Conservation (phyloP, 2,888 invertebrate genomes). For the Paralinhomoeus sp. region DNA sequence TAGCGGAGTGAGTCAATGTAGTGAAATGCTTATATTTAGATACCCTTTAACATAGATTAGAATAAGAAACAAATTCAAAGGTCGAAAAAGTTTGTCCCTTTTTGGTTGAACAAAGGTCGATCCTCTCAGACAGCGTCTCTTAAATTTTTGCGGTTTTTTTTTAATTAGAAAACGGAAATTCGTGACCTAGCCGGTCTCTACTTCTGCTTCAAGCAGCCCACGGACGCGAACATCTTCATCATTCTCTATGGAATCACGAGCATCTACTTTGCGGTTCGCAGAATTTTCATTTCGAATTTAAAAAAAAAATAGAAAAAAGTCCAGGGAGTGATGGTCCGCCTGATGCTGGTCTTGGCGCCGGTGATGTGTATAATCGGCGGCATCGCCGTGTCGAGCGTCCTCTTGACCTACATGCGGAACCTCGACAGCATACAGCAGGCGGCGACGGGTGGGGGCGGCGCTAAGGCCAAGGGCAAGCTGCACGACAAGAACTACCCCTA, state of each 20-base stretch:
- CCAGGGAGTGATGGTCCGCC: constrained; percentile 91
- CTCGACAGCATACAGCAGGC: constrained; percentile 33
- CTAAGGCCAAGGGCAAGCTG: constrained; percentile 6
- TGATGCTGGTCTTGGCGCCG: constrained; percentile 89
- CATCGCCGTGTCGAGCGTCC: constrained; percentile 63
- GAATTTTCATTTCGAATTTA: not conserved
- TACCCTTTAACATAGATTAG: no score
- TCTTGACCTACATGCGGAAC: constrained; percentile 64
- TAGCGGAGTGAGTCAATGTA: no score
- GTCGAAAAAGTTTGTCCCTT: no score
- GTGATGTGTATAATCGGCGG: constrained; percentile 94
- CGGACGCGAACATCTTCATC: constrained; percentile 87
- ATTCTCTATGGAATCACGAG: constrained; percentile 90
- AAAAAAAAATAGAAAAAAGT: not conserved
- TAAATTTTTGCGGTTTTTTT: no score
- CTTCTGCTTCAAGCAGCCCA: constrained; percentile 76
- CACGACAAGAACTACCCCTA: constrained; percentile 42
- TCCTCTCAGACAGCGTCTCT: no score
- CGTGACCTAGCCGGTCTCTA: constrained; percentile 63
- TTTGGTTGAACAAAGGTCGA: no score
- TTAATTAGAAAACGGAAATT: no score
- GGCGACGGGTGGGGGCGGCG: not conserved
- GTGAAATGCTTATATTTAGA: no score
- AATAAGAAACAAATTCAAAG: no score
- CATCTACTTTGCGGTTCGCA: constrained; percentile 73